A percentile compares a stretch with the other conserved stretches of the same genome.
phyloP scores from a whole-genome alignment of 2,797 vertebrate genomes.

The Sebastes vulpes region DNA sequence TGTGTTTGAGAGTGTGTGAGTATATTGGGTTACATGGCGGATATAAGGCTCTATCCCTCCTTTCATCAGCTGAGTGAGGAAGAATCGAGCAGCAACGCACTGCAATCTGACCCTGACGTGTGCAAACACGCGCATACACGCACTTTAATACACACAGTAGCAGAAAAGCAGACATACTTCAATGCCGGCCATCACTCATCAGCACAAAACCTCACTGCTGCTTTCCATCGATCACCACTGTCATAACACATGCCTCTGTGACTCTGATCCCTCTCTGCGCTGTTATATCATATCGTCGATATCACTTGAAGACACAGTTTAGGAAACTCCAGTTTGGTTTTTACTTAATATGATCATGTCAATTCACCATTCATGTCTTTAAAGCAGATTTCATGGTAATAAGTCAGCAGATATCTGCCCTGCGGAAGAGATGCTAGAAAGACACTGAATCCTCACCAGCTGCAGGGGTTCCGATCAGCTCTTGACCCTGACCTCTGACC shows the following conservation, averaged over 20 bases:
- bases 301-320: not conserved
- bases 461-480: not conserved
- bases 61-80: conserved; percentile 78
- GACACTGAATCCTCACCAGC: not conserved
- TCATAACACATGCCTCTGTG: not conserved
- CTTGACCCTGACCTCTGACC: conserved; percentile 37
- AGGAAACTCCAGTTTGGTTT: not conserved
- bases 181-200: conserved; percentile 19
- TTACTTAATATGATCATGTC: not conserved
- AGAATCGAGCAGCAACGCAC: conserved; percentile 44
- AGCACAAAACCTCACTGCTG: conserved; percentile 33
- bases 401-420: not conserved
- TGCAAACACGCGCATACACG: conserved; percentile 2
- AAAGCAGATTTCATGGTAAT: not conserved
- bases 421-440: not conserved
- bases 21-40: conserved; percentile 67
- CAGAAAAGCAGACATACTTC: conserved; percentile 28
- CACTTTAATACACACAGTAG: conserved; percentile 33
- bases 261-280: not conserved
- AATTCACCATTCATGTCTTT: not conserved
- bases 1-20: conserved; percentile 26
- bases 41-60: conserved; percentile 62
- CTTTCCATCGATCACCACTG: conserved; percentile 36
- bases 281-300: conserved; percentile 2
- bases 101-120: conserved; percentile 66